Evolutionary conservation across 1,140 invertebrate genomes (phyloP).

Genomic region (Euborellia annulipes): DNA sequence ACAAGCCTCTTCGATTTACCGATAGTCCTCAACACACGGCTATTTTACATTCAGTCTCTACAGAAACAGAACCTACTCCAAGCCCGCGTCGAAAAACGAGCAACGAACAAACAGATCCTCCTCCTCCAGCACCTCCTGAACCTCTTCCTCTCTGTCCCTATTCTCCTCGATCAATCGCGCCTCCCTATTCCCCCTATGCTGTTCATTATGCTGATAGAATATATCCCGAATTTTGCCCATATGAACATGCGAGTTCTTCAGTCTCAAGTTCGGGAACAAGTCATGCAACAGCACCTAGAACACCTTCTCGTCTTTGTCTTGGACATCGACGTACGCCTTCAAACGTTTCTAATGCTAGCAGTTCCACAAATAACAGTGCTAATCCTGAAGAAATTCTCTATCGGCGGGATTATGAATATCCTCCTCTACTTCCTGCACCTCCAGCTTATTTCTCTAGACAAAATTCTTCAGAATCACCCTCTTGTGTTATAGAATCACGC

Average conservation of each 20-base stretch:
- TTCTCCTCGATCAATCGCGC: constrained; percentile 1
- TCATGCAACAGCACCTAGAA: constrained; percentile 24
- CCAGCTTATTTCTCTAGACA: constrained; percentile 32
- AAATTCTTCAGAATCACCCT: constrained; percentile 35
- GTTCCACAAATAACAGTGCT: constrained; percentile 31
- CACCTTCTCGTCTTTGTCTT: neutral
- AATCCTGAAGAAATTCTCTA: constrained; percentile 20
- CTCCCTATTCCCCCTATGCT: constrained; percentile 2
- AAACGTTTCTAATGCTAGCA: constrained; percentile 50
- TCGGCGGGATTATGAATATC: constrained; percentile 12
- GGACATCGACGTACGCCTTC: constrained; percentile 48
- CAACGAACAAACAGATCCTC: constrained; percentile 37
- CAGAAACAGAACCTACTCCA: constrained; percentile 42
- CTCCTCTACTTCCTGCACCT: constrained; percentile 20
- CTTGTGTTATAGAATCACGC: constrained; percentile 30
- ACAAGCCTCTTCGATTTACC: constrained; percentile 54
- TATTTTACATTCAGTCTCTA: constrained; percentile 16
- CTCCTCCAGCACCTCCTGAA: constrained; percentile 5
- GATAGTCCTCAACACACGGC: constrained; percentile 51
- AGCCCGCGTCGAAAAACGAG: constrained; percentile 50
- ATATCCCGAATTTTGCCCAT: constrained; percentile 9
- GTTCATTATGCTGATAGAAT: constrained; percentile 12
- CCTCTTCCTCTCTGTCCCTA: neutral
- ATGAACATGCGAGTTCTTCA: constrained; percentile 20
- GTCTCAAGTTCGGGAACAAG: constrained; percentile 11